Base-by-base conservation (phyloP, 1,140 invertebrate genomes). In the Capitella teleta region DNA sequence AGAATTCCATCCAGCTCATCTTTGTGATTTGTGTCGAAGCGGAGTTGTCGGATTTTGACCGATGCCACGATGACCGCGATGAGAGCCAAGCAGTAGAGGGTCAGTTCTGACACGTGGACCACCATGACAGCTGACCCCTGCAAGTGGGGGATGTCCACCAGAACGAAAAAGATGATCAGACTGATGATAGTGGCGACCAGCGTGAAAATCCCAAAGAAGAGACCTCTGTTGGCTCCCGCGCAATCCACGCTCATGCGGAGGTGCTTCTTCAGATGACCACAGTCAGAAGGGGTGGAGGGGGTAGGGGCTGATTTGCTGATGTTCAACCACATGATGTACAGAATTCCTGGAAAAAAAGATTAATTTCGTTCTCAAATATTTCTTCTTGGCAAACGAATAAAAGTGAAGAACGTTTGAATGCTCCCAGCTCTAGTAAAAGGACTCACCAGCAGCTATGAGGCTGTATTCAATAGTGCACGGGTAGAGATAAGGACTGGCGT, bases 381-480 rank as follows among this genome's bases (percentile, higher is more conserved):
- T n/a, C n/a, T n/a, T n/a, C n/a, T n/a, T n/a, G n/a, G n/a, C n/a
- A n/a, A n/a, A n/a, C n/a, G n/a, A n/a, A n/a, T n/a, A n/a, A n/a
- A n/a, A n/a, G n/a, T n/a, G n/a, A n/a, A n/a, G n/a, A n/a, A n/a
- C n/a, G n/a, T n/a, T n/a, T n/a, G n/a, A n/a, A n/a, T n/a, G n/a
- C n/a, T n/a, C 16, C 16, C 21, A 6, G 16, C 21, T 6, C 16
- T 37, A 37, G 3, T n/a, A 43, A n/a, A 4, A 24, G 8, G 1
- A 44, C 42, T 44, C 18, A 44, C 42, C 91, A 23, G 93, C 93
- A 19, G 89, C 91, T 64, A 98, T 94, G 40, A 98, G 74, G 52
- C 89, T 92, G 70, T 96, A 97, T 68, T 97, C 89, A 60, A 97
- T 91, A 57, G 95, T 95, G 68, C 93, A 93, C 1, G 91, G 92